These are phyloP conservation scores for Drosophila repleta DNA, from an alignment of 1,140 invertebrate genomes.

Conservation along the genomic window DNA sequence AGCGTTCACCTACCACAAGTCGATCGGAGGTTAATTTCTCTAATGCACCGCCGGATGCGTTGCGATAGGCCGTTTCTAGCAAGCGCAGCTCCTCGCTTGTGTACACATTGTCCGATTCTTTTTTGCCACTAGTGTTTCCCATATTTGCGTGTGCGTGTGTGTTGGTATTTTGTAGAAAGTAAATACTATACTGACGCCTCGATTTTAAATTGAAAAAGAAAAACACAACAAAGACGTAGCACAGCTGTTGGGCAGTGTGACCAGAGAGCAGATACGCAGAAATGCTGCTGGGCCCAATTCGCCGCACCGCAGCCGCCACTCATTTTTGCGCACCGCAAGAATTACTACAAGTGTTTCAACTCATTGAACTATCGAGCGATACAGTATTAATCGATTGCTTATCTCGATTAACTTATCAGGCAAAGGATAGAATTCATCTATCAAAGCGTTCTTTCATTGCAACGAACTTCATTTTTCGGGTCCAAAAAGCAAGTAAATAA, in stretches of 20 bases:
- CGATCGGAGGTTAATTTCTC: conserved; percentile 68
- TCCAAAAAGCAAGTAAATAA: too few relatives aligned
- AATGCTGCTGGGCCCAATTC: conserved; percentile 4
- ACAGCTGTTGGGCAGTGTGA: conserved; percentile 47
- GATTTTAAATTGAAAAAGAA: conserved; percentile 34
- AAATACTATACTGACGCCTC: conserved; percentile 43
- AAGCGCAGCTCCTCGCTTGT: conserved; percentile 65
- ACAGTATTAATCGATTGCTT: too few relatives aligned
- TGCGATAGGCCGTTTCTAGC: conserved; percentile 62
- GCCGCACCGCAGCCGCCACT: conserved; percentile 3
- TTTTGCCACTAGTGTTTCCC: conserved; percentile 70
- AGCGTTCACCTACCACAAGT: conserved; percentile 56
- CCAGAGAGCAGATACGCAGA: not conserved
- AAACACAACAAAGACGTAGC: conserved; percentile 36
- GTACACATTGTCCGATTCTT: conserved; percentile 64
- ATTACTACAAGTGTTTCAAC: too few relatives aligned
- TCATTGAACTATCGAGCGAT: too few relatives aligned
- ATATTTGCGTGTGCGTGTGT: conserved; percentile 25
- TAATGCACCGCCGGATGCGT: conserved; percentile 67
- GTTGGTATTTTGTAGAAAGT: conserved; percentile 23
- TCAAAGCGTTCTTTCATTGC: too few relatives aligned
- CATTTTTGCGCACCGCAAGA: too few relatives aligned
- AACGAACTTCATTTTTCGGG: too few relatives aligned
- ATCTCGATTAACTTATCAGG: too few relatives aligned
- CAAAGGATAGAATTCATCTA: too few relatives aligned